Base-by-base conservation (phyloP, 1,140 invertebrate species). In the Bathynomus jamesi region DNA sequence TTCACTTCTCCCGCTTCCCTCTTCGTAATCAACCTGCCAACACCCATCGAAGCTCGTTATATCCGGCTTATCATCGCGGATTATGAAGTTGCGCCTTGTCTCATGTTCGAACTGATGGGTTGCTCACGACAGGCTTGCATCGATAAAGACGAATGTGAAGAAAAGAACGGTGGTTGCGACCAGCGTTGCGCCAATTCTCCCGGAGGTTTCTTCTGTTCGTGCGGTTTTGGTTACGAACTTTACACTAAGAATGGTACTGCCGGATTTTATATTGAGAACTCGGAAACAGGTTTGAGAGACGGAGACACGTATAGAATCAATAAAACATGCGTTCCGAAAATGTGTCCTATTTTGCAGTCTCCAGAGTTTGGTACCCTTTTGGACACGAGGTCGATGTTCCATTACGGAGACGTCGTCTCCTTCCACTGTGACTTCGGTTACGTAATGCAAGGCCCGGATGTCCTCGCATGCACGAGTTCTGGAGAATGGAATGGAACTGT, bases 381-480 rank as follows among this genome's bases (percentile, higher is more conserved):
- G 17, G 89, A 92, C 0, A 93, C 91, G 0, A 63, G 87, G 81
- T 84, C 85, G 29, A 86, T 89, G 76, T 95, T 91, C 82, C 91
- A 95, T 78, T 98, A 93, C 82, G 93, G 93, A 0, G 95, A 97
- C 81, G 83, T 92, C 31, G 89, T 96, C 0, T 88, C 87, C 71
- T 98, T 98, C 86, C 91, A 94, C 80, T 99, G 96, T 82, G 88
- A 96, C 78, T 96, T 98, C 82, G 96, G 96, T 13, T 96, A 94
- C 81, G 90, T 96, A 5, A 89, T 97, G 85, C 87, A 89, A 75
- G 95, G 95, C 64, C 88, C 90, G 62, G 87, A 90, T 1, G 88
- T 90, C 28, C 83, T 98, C 3, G 84, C 92, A 53, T 99, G 96
- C 82, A 91, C 91, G 4, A 93, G 93, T 32, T 90, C 87, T 83